Base-by-base conservation (phyloP, 2,113 vertebrate genomes). In the Craseonycteris thonglongyai region DNA sequence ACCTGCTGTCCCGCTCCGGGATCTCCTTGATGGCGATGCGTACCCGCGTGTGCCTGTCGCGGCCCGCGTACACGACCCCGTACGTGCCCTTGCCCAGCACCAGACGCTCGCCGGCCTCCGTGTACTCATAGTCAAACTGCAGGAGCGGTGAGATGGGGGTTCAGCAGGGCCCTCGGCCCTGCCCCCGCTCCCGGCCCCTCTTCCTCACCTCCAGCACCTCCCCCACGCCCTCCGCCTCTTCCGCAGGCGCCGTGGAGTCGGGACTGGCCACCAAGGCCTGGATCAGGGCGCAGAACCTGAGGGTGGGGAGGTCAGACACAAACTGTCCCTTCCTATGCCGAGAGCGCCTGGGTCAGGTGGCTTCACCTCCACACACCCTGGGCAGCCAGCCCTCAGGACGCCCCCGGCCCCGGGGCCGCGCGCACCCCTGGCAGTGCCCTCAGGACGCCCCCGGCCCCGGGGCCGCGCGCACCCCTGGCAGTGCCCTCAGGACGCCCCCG, bases 11-110 rank as follows among this genome's bases (percentile, higher is more conserved):
- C 45, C 98, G 98, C 96, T 99, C 99, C 0, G 99, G 99, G 79
- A 99, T 99, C 98, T 99, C 99, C 97, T 99, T 99, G 98, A 99
- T 99, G 90, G 99, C 99, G 9, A 99, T 99, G 96, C 99, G 99
- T 8, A 99, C 99, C 96, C 99, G 99, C 80, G 98, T 99, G 98
- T 98, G 99, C 83, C 98, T 97, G 75, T 99, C 99, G 19, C 99
- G 98, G 69, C 99, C 99, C 0, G 99, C 99, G 0, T 99, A 99
- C 96, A 99, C 99, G 28, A 99, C 98, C 2, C 99, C 99, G 0
- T 99, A 99, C 0, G 99, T 99, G 72, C 99, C 99, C 96, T 98
- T 99, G 68, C 99, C 99, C 92, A 99, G 98, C 79, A 99, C 97
- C 96, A 99, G 98, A 88, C 99, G 98, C 96, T 99, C 98, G 0